Evolutionary conservation across 2,888 invertebrate species (phyloP).

Genomic region (Chymomyza caudatula): DNA sequence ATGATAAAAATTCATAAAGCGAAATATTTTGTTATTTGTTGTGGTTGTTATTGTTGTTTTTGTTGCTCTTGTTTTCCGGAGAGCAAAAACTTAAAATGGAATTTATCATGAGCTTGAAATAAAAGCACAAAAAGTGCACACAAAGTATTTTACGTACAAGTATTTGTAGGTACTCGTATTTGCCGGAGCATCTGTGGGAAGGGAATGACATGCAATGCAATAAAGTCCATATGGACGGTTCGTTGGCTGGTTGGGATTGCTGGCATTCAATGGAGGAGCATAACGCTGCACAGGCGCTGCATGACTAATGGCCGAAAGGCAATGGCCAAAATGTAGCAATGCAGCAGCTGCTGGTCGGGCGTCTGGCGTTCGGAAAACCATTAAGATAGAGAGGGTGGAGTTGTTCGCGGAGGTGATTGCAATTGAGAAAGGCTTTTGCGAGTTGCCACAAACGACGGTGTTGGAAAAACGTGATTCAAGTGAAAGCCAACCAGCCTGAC

Average conservation of each 20-base stretch:
- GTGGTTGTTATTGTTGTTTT: no score
- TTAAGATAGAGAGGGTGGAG: neutral
- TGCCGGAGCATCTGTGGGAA: constrained; percentile 46
- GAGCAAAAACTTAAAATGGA: constrained; percentile 28
- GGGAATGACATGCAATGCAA: constrained; percentile 48
- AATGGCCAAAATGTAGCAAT: constrained; percentile 13
- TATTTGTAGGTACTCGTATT: constrained; percentile 33
- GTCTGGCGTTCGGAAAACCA: constrained; percentile 34
- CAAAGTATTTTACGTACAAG: constrained; percentile 13
- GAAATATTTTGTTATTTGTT: constrained; percentile 4
- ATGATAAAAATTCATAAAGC: constrained; percentile 23
- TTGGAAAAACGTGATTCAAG: constrained; percentile 53
- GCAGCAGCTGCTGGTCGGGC: neutral
- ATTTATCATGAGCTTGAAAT: constrained; percentile 27
- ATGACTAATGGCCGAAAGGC: neutral
- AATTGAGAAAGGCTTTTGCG: neutral
- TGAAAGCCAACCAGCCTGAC: constrained; percentile 53
- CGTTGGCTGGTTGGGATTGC: neutral
- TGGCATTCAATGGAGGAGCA: neutral
- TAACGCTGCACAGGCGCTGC: neutral
- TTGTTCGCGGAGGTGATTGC: neutral
- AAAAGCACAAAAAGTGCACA: constrained; percentile 18
- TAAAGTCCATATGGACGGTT: constrained; percentile 41
- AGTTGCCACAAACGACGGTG: neutral
- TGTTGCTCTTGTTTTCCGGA: neutral